Conservation (phyloP, 2,888 invertebrate species). For the Agrilus cyanescens region DNA sequence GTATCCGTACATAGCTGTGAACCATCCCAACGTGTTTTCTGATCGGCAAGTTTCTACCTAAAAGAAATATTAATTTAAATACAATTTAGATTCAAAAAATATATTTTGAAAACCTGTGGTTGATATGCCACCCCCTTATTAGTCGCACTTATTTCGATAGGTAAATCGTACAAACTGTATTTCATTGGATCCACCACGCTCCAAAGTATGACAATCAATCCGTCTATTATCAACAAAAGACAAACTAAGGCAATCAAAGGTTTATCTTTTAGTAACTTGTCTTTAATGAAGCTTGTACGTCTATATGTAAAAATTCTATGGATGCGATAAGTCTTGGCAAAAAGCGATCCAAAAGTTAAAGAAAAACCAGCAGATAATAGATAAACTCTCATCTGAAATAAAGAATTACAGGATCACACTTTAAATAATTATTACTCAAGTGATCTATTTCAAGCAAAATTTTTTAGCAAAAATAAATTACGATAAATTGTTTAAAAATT, state of each 20-base stretch:
- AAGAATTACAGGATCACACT: slow-evolving; percentile 6
- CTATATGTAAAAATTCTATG: slow-evolving; percentile 83
- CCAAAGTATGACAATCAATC: slow-evolving; percentile 74
- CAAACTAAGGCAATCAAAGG: slow-evolving; percentile 77
- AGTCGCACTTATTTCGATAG: slow-evolving; percentile 61
- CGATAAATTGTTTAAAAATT: too few relatives aligned
- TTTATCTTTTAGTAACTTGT: slow-evolving; percentile 81
- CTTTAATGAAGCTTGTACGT: slow-evolving; percentile 72
- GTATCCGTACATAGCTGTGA: slow-evolving; percentile 81
- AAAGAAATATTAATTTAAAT: slow-evolving; percentile 21
- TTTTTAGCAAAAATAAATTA: too few relatives aligned
- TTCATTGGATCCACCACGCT: slow-evolving; percentile 79
- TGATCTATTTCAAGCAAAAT: background rate
- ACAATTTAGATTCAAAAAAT: slow-evolving; percentile 1
- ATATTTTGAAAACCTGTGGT: slow-evolving; percentile 50
- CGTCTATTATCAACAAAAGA: slow-evolving; percentile 70
- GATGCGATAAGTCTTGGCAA: slow-evolving; percentile 86
- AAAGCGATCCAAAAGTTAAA: slow-evolving; percentile 87
- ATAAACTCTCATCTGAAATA: slow-evolving; percentile 69
- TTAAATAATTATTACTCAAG: background rate
- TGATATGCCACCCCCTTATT: slow-evolving; percentile 77
- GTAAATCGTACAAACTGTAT: slow-evolving; percentile 69
- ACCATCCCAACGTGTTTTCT: slow-evolving; percentile 78
- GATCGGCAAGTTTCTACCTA: slow-evolving; percentile 85
- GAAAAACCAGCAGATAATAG: slow-evolving; percentile 84